phyloP scores from a whole-genome alignment of 1,140 invertebrate genomes.

The Sesamia nonagrioides region DNA sequence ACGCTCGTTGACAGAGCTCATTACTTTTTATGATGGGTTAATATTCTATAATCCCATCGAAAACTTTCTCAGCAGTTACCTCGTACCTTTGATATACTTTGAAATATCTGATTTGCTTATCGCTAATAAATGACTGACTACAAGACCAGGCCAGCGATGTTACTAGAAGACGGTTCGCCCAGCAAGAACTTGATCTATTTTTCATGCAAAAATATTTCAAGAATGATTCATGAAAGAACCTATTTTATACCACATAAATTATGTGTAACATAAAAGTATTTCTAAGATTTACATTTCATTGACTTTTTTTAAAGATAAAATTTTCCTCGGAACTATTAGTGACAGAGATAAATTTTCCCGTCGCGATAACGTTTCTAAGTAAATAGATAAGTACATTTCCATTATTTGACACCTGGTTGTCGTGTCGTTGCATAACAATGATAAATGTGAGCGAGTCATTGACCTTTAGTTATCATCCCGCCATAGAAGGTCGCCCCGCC shows the following conservation, averaged over 20 bases:
- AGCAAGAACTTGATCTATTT: background rate
- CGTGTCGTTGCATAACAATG: constrained; percentile 25
- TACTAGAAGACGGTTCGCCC: background rate
- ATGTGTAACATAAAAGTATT: constrained; percentile 26
- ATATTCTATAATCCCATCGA: background rate
- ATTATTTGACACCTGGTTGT: constrained; percentile 34
- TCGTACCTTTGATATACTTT: background rate
- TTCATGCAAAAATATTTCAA: constrained; percentile 3
- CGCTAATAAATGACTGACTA: background rate
- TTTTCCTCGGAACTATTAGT: constrained; percentile 17
- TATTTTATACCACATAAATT: constrained; percentile 31
- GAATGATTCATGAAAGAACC: constrained; percentile 26
- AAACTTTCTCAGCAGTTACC: background rate
- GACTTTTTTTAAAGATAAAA: constrained; percentile 9
- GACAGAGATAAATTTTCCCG: constrained; percentile 23
- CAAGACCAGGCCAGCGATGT: background rate
- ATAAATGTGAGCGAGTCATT: constrained; percentile 30
- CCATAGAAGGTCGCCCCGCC: constrained; percentile 14
- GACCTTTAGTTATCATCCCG: constrained; percentile 12
- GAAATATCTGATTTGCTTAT: background rate
- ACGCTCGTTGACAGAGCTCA: background rate
- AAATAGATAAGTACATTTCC: constrained; percentile 41
- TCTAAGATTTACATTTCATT: constrained; percentile 29
- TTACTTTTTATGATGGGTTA: background rate
- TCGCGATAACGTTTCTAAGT: constrained; percentile 38